These are phyloP conservation scores for Drosophila eohydei DNA, from an alignment of 2,888 invertebrate genomes.

Conservation along the genomic window DNA sequence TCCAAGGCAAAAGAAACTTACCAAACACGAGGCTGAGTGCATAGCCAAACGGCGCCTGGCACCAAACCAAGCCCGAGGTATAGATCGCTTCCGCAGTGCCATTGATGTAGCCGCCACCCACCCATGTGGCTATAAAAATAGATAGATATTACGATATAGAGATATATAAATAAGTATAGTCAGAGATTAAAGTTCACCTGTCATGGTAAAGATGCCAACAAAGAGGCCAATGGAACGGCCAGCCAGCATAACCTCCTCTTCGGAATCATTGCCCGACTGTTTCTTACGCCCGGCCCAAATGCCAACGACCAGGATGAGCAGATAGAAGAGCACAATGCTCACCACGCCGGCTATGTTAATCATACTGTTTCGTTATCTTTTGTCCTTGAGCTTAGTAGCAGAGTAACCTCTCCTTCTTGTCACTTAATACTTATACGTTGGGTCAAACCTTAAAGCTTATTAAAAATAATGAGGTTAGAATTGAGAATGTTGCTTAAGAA, in stretches of 20 bases:
- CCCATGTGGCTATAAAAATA: constrained; percentile 95
- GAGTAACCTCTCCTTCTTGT: constrained; percentile 9
- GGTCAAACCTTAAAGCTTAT: constrained; percentile 52
- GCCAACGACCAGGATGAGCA: constrained; percentile 97
- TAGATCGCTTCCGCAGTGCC: constrained; percentile 99
- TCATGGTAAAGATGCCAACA: constrained; percentile 99
- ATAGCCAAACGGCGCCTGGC: constrained; percentile 99
- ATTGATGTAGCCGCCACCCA: constrained; percentile 99
- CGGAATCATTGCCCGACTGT: constrained; percentile 93
- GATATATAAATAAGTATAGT: not conserved
- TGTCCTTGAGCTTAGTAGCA: constrained; percentile 23
- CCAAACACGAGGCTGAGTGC: constrained; percentile 97
- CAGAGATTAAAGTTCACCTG: constrained; percentile 87
- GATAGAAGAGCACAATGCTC: constrained; percentile 98
- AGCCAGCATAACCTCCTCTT: constrained; percentile 99
- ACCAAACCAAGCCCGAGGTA: constrained; percentile 96
- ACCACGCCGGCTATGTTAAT: constrained; percentile 96
- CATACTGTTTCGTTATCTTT: constrained; percentile 86
- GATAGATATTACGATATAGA: not conserved
- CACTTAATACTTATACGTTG: constrained; percentile 45
- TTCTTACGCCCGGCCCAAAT: constrained; percentile 99
- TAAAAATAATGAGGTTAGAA: not conserved
- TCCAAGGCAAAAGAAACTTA: constrained; percentile 86
- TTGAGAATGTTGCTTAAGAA: not conserved
- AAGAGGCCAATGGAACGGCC: constrained; percentile 98